Percentiles rank a stretch among this genome's conserved stretches.
Conservation (phyloP, 2,797 vertebrate genomes). For the Chanos chanos region DNA sequence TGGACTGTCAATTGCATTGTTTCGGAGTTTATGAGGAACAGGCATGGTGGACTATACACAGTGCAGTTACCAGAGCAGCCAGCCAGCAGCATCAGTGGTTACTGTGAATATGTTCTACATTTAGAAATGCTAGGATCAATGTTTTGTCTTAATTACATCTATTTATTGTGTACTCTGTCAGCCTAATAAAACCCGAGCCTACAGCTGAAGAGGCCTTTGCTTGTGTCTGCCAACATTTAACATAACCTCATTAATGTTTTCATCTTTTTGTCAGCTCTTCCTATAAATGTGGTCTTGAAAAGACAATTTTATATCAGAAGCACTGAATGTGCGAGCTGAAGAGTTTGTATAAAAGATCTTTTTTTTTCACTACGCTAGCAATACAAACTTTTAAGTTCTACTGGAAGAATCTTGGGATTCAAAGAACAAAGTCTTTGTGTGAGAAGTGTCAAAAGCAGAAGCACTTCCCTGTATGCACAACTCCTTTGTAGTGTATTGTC, state of each 20-base stretch:
- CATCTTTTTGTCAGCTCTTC: slow-evolving; percentile 12
- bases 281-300: slow-evolving; percentile 25
- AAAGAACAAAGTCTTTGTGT: slow-evolving; percentile 4
- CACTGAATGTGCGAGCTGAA: slow-evolving; percentile 17
- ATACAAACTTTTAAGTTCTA: not conserved
- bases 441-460: not conserved
- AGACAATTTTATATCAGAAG: slow-evolving; percentile 21
- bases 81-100: slow-evolving; percentile 28
- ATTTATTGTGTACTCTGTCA: slow-evolving; percentile 5
- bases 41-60: slow-evolving; percentile 24
- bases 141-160: slow-evolving; percentile 20
- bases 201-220: slow-evolving; percentile 8
- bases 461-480: not conserved
- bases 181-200: slow-evolving; percentile 9
- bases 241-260: slow-evolving; percentile 8
- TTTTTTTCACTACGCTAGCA: slow-evolving; percentile 4
- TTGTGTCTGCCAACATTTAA: slow-evolving; percentile 17
- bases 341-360: not conserved
- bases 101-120: slow-evolving; percentile 14
- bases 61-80: slow-evolving; percentile 4
- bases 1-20: slow-evolving; percentile 35
- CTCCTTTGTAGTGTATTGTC: not conserved
- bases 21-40: slow-evolving; percentile 27
- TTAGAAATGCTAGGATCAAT: slow-evolving; percentile 10
- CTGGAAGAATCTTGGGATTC: not conserved